Evolutionary conservation across 2,797 vertebrate species (phyloP).

Genomic region (Nasua narica): DNA sequence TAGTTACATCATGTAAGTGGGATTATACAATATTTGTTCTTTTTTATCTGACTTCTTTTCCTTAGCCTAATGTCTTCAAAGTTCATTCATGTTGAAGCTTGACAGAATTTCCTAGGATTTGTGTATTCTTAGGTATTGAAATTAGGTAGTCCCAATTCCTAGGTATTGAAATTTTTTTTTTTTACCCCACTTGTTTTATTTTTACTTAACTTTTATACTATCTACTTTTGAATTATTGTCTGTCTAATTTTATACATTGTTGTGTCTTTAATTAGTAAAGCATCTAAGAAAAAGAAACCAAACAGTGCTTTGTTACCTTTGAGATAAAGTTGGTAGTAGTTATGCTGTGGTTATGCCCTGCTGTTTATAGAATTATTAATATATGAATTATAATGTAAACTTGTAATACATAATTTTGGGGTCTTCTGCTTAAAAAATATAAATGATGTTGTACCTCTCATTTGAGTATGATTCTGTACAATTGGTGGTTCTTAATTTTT

Average conservation of each 20-base stretch:
- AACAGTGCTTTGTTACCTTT: neutral
- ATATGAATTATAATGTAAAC: neutral
- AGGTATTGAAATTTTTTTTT: neutral
- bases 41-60: neutral
- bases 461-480: constrained; percentile 34
- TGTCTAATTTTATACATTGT: neutral
- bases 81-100: neutral
- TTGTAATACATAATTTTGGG: neutral
- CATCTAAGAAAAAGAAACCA: neutral
- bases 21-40: neutral
- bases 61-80: neutral
- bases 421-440: neutral
- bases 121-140: neutral
- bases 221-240: neutral
- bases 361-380: neutral
- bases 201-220: constrained; percentile 1
- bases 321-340: neutral
- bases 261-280: constrained; percentile 28
- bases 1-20: neutral
- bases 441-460: neutral
- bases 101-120: neutral
- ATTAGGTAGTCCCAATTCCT: neutral
- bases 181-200: neutral
- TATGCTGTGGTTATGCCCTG: neutral
- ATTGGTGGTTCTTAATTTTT: neutral